phyloP scores from a whole-genome alignment of 2,113 vertebrate species.

The Neotoma lepida region DNA sequence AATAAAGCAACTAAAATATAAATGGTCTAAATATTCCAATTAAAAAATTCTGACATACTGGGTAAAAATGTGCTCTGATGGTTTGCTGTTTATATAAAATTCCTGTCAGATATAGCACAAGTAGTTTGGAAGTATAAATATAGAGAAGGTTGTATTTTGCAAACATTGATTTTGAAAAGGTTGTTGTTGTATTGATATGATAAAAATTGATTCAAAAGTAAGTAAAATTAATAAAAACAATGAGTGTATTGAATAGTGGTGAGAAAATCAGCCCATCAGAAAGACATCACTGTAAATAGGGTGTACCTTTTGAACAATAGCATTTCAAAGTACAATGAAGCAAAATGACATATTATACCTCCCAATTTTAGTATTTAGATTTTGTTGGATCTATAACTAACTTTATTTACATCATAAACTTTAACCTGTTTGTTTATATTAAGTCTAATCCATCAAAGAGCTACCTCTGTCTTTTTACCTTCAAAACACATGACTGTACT shows the following conservation, averaged over 20 bases:
- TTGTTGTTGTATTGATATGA: background rate
- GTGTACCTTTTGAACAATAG: background rate
- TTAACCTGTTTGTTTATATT: background rate
- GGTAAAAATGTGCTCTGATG: conserved; percentile 38
- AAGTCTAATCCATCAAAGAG: background rate
- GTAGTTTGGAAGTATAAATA: background rate
- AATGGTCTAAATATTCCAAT: conserved; percentile 30
- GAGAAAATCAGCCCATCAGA: background rate
- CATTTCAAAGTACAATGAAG: background rate
- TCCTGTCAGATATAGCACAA: conserved; percentile 20
- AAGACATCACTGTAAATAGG: background rate
- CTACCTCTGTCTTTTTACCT: background rate
- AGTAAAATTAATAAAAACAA: conserved; percentile 13
- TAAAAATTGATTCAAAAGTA: background rate
- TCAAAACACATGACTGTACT: background rate
- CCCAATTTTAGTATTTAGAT: background rate
- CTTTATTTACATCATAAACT: background rate
- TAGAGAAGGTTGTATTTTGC: background rate
- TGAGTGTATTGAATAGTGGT: background rate
- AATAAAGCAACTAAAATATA: conserved; percentile 46
- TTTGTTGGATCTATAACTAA: background rate
- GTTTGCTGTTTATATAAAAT: conserved; percentile 37
- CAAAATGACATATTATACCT: background rate
- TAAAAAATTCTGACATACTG: conserved; percentile 19
- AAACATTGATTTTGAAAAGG: conserved; percentile 1